Base-by-base conservation (phyloP, 2,113 vertebrate genomes). In the Pygoscelis adeliae region DNA sequence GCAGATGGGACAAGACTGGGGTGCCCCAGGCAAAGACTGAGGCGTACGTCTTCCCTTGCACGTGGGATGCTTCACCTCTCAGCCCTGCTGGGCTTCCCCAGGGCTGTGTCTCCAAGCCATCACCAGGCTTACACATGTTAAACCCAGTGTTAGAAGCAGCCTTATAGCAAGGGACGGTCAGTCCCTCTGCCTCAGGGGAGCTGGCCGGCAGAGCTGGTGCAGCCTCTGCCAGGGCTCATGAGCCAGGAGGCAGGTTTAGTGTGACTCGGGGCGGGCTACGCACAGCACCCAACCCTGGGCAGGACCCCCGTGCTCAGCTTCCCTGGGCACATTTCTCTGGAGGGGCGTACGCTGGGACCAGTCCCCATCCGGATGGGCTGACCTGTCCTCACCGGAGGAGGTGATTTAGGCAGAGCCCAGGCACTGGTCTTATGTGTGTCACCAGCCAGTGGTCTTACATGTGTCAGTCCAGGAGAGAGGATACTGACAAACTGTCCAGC, bases 261-360 rank as follows among this genome's bases (percentile, higher is more conserved):
- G 10, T 1, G 6, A 18, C 27, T 36, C 1, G 1, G 32, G 10
- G 15, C 6, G 25, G 32, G 22, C n/a, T 62, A 34, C 3, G 4
- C 49, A 44, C 50, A 59, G 32, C 1, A 2, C 36, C 59, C 1
- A 2, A 17, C 23, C 34, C 22, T 52, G 59, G 42, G 26, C 4
- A 6, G 70, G 29, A 40, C 10, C 18, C 21, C 14, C 0, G 0
- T 6, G 10, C 58, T 65, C 70, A 58, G 32, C n/a, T 67, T 73
- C 32, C 47, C 18, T 0, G 0, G 7, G n/a, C 0, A 0, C 4
- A 1, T 85, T 89, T 79, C 34, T 9, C 56, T 61, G 66, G 56
- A 85, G 50, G 11, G 36, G 6, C 2, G 4, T 61, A 36, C 13
- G 2, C 10, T 71, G 86, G 62, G 36, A 62, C 52, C 47, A 42